A percentile compares a stretch with the other conserved stretches of the same genome.
Evolutionary conservation across 2,113 vertebrate species (phyloP).

Genomic region (Ibidorhyncha struthersii): DNA sequence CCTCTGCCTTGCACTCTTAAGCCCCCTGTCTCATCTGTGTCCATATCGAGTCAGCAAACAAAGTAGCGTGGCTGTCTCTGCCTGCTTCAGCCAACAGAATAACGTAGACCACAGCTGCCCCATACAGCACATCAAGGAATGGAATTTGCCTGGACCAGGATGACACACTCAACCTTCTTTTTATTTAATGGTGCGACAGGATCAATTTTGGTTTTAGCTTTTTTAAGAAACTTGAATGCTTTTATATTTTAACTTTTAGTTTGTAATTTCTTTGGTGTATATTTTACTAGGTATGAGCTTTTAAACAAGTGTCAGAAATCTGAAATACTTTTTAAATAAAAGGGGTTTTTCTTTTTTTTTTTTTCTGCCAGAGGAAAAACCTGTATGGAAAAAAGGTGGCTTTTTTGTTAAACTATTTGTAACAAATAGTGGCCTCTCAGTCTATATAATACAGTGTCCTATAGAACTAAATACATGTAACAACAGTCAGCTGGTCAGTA

Average conservation of each 20-base stretch:
- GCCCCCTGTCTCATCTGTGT: slow-evolving; percentile 17
- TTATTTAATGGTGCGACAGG: slow-evolving; percentile 87
- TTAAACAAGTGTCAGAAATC: slow-evolving; percentile 82
- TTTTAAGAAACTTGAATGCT: slow-evolving; percentile 89
- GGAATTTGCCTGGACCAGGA: slow-evolving; percentile 55
- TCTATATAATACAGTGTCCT: slow-evolving; percentile 82
- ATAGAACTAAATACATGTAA: slow-evolving; percentile 80
- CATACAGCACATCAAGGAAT: neutral
- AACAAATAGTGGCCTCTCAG: slow-evolving; percentile 84
- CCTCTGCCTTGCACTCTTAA: slow-evolving; percentile 62
- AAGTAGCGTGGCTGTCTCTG: slow-evolving; percentile 41
- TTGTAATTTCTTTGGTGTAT: slow-evolving; percentile 89
- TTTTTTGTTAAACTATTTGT: slow-evolving; percentile 87
- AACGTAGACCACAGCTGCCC: slow-evolving; percentile 17
- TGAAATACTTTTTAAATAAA: slow-evolving; percentile 78
- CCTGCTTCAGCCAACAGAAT: slow-evolving; percentile 20
- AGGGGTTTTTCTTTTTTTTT: slow-evolving; percentile 13
- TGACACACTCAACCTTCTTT: slow-evolving; percentile 62
- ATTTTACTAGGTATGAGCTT: slow-evolving; percentile 92
- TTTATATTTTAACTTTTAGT: slow-evolving; percentile 81
- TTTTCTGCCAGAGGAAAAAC: slow-evolving; percentile 35
- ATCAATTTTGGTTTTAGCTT: slow-evolving; percentile 83
- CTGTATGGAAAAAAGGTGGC: slow-evolving; percentile 63
- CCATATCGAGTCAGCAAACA: slow-evolving; percentile 43
- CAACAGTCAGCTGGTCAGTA: slow-evolving; percentile 39